A percentile compares a stretch with the other conserved stretches of the same genome.
Evolutionary conservation across 2,888 invertebrate species (phyloP).

Genomic region (Schizaphis graminum): DNA sequence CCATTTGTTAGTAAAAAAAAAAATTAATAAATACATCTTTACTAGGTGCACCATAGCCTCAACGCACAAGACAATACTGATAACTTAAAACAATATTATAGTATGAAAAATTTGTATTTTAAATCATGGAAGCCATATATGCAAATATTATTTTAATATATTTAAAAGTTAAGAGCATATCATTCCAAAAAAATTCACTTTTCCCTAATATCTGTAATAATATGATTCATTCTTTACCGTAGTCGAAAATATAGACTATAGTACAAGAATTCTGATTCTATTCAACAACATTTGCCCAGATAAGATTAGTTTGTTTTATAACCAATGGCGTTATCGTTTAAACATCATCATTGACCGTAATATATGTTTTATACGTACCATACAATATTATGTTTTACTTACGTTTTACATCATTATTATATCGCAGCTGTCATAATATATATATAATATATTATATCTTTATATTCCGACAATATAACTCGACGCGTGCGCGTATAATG

Average conservation of each 20-base stretch:
- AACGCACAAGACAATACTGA: background rate
- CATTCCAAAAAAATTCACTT: background rate
- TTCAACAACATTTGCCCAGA: background rate
- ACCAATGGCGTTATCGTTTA: background rate
- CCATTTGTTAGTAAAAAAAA: background rate
- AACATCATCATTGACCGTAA: background rate
- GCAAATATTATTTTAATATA: background rate
- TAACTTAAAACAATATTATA: background rate
- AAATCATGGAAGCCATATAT: background rate
- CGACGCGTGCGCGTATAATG: background rate
- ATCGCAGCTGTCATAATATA: background rate
- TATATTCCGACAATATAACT: background rate
- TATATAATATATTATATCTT: slow-evolving; percentile 9
- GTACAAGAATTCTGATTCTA: background rate
- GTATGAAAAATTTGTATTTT: background rate
- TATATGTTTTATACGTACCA: background rate
- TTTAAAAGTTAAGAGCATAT: background rate
- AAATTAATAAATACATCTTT: background rate
- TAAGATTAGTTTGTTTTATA: background rate
- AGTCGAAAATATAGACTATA: background rate
- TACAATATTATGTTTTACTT: background rate
- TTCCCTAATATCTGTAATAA: background rate
- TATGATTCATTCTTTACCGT: background rate
- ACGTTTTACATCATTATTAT: background rate
- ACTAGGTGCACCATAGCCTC: background rate